Evolutionary conservation across 2,797 vertebrate genomes (phyloP), one percentile per base, ranked within the genome.

Genomic region (Pygocentrus nattereri): DNA sequence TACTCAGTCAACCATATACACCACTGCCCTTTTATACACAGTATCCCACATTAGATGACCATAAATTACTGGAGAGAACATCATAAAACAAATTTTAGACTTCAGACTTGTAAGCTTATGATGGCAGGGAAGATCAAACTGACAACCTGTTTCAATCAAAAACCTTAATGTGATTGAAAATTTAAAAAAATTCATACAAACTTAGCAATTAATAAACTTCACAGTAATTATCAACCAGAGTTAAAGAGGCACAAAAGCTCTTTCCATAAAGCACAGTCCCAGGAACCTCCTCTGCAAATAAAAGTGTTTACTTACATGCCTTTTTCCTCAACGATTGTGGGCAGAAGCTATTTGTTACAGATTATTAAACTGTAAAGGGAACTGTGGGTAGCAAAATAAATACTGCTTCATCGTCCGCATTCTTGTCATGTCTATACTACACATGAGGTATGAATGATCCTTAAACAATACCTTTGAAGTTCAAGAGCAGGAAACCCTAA

Each of bases 291-390:
- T 93, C 93, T 95, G 93, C 93, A 96, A 96, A 96, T 94, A 96
- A 94, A 90, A 90, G 92, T 93, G 94, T 96, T 96, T 97, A 94
- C 95, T 95, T 96, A 95, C 88, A 93, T 95, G 93, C 95, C 92
- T 95, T 95, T 93, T 89, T 74, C 93, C 89, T 87, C 90, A 93
- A 92, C 96, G 95, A 97, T 97, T 95, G 94, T 93, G 95, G 95
- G 94, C 96, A 97, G 97, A 96, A 97, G 96, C 93, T 93, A 93
- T 94, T 94, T 95, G 95, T 91, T 92, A 89, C 91, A 92, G 90
- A 79, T 91, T 89, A 91, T 88, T 90, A 89, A 87, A 82, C 84
- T 77, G 87, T 85, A 85, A 87, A 89, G 73, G 82, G 85, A 85
- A 87, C 86, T 85, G 83, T 74, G 72, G 82, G 78, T 80, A 83